Conservation (phyloP, 2,888 invertebrate species). For the Trisateles emortualis region DNA sequence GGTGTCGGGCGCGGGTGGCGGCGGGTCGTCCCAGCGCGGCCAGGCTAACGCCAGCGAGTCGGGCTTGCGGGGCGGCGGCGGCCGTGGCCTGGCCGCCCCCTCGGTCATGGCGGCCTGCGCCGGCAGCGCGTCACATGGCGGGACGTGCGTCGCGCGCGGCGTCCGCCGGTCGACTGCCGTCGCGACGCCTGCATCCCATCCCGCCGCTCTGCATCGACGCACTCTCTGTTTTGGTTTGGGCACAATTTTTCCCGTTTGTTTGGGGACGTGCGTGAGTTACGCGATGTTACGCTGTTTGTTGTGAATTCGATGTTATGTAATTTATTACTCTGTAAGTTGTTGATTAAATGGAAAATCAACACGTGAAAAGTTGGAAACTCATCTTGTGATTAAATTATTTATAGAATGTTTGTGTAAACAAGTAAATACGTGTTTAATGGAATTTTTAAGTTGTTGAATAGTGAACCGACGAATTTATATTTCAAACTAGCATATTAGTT, state of each 20-base stretch:
- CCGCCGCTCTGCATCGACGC: conserved; percentile 59
- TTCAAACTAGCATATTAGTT: too few species aligned
- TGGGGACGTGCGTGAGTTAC: conserved; percentile 48
- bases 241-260: conserved; percentile 50
- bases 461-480: too few species aligned
- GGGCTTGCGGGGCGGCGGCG: conserved; percentile 84
- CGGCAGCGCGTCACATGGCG: conserved; percentile 67
- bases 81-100: conserved; percentile 83
- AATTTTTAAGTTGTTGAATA: too few species aligned
- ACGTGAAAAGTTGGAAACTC: conserved; percentile 5
- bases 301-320: conserved; percentile 38
- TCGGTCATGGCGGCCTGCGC: conserved; percentile 76
- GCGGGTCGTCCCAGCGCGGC: conserved; percentile 82
- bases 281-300: conserved; percentile 34
- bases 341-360: conserved; percentile 12
- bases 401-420: neutral
- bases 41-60: conserved; percentile 75
- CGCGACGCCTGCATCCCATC: conserved; percentile 53
- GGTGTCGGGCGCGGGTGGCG: conserved; percentile 80
- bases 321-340: conserved; percentile 37
- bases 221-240: conserved; percentile 56
- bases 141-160: conserved; percentile 67
- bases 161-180: conserved; percentile 68
- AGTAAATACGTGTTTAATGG: neutral
- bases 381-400: conserved; percentile 3